Evolutionary conservation across 1,140 invertebrate species (phyloP).

Genomic region (Hycleus cichorii): DNA sequence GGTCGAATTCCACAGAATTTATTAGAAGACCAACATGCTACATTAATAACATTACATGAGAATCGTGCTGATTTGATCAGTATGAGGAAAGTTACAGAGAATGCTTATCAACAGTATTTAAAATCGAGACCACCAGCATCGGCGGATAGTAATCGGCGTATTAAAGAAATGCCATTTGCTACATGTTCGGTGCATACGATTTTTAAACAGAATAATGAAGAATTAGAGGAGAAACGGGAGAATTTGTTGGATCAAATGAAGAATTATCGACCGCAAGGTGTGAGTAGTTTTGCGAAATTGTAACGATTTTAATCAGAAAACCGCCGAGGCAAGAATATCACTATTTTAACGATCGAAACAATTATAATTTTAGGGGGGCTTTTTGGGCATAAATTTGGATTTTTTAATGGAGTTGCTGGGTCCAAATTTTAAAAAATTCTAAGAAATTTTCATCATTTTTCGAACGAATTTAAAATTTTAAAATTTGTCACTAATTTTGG

Average conservation of each 20-base stretch:
- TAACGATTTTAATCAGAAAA: too few species aligned
- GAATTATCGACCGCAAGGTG: constrained; percentile 73
- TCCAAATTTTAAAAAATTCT: not conserved
- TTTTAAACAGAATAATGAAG: constrained; percentile 40
- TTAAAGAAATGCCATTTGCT: constrained; percentile 57
- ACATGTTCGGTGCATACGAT: constrained; percentile 53
- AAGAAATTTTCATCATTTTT: too few species aligned
- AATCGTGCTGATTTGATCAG: constrained; percentile 63
- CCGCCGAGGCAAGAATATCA: too few species aligned
- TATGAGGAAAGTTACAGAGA: constrained; percentile 68
- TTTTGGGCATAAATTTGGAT: not conserved
- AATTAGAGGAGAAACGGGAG: constrained; percentile 36
- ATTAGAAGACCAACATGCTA: constrained; percentile 76
- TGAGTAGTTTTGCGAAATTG: constrained; percentile 44
- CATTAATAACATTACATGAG: constrained; percentile 69
- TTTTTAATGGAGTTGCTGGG: not conserved
- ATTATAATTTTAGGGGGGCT: not conserved
- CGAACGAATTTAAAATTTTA: too few species aligned
- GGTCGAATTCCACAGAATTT: constrained; percentile 75
- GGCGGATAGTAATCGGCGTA: constrained; percentile 76
- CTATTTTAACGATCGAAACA: too few species aligned
- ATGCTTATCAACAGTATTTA: constrained; percentile 88
- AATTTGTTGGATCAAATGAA: constrained; percentile 70
- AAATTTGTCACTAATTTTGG: too few species aligned
- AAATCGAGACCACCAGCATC: constrained; percentile 80